Evolutionary conservation across 2,888 invertebrate genomes (phyloP), one percentile per base, ranked within the genome.

Genomic region (Lasioglossum marginatum): DNA sequence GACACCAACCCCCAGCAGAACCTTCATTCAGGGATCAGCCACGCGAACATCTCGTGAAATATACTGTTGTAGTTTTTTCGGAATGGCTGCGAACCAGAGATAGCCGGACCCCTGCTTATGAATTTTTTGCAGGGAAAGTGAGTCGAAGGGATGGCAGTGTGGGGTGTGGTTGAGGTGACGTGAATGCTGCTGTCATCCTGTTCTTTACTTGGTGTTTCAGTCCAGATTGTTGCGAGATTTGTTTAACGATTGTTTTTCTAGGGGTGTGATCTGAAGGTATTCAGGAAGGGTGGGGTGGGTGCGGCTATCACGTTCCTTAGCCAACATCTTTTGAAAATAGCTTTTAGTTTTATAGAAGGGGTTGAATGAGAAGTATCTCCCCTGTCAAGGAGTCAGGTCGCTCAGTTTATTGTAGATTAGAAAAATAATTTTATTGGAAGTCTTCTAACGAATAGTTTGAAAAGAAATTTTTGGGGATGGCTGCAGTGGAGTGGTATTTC

Each of bases 1-100:
- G 52, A 57, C 82, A 73, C 82, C 75, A 19, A 19, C 81, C 81
- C 31, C 23, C 37, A 19, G 23, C 23, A 27, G 31, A 31, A 27
- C n/a, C 37, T 31, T 74, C 77, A 78, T 84, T 84, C 84, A 82
- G 37, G 40, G 52, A 52, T 52, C 52, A n/a, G 4, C 37, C n/a
- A 57, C 10, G 57, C 31, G 14, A 37, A 12, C 52, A 40, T 73
- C 66, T 6, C 14, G 8, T 10, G 37, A 52, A 3, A 52, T 52
- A 52, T 10, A 52, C 52, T 10, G 52, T 52, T 10, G 8, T 10
- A 0, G 4, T 31, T 43, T 60, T 43, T 12, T 40, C 43, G n/a
- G 23, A 12, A 14, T 60, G 60, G 60, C 60, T 60, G 60, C 27
- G n/a, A 60, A 14, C 27, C 60, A 52, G 23, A 52, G 52, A 52